phyloP scores from a whole-genome alignment of 2,888 invertebrate genomes.

The Dryobotodes eremita region DNA sequence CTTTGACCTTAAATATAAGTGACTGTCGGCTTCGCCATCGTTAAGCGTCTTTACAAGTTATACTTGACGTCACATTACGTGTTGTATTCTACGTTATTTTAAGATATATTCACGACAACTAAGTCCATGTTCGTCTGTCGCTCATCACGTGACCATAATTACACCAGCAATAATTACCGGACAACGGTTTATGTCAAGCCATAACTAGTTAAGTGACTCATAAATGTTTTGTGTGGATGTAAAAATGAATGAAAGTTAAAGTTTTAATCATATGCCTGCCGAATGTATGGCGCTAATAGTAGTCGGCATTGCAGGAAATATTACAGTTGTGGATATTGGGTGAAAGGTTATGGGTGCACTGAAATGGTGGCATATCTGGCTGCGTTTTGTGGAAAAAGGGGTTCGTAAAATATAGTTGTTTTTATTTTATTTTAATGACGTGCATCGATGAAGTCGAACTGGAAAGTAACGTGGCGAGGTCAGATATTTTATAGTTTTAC shows the following conservation, averaged over 20 bases:
- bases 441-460: not conserved
- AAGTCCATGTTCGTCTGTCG: conserved; percentile 7
- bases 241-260: conserved; percentile 59
- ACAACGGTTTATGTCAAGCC: conserved; percentile 73
- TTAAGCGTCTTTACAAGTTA: not conserved
- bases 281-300: conserved; percentile 15
- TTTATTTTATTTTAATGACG: not conserved
- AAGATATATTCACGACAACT: conserved; percentile 16
- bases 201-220: conserved; percentile 70
- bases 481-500: not conserved
- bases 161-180: conserved; percentile 70
- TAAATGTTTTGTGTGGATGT: conserved; percentile 65
- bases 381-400: not conserved
- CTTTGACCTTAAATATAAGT: not conserved
- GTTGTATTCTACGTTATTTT: too few relatives aligned
- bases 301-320: conserved; percentile 15
- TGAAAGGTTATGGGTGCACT: not conserved
- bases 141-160: conserved; percentile 28
- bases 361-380: not conserved
- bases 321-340: not conserved
- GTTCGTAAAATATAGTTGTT: not conserved
- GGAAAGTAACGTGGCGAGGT: not conserved
- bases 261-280: conserved; percentile 56
- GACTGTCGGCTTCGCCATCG: not conserved
- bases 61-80: too few relatives aligned